A percentile compares a stretch with the other conserved stretches of the same genome.
Conservation (phyloP, 2,888 invertebrate genomes). For the Spodoptera littoralis region DNA sequence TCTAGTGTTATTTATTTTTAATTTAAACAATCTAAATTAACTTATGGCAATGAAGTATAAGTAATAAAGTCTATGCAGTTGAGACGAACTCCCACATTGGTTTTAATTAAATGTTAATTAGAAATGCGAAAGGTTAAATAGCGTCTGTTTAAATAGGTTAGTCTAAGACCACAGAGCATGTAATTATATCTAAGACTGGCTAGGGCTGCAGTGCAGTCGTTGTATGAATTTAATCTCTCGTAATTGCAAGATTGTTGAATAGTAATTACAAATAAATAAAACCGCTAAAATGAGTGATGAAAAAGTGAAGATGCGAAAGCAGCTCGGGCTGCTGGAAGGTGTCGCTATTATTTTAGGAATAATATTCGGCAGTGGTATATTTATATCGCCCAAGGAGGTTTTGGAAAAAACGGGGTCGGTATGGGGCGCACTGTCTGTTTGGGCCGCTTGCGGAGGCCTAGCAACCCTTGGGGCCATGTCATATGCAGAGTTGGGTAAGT, state of each 20-base stretch:
- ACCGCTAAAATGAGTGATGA: slow-evolving; percentile 76
- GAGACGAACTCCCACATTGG: neutral
- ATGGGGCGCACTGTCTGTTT: slow-evolving; percentile 95
- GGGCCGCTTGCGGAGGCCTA: slow-evolving; percentile 95
- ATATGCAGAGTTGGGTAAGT: slow-evolving; percentile 96
- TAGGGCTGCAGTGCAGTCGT: slow-evolving; percentile 2
- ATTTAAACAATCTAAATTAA: neutral
- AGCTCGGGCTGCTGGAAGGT: slow-evolving; percentile 96
- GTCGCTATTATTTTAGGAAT: slow-evolving; percentile 98
- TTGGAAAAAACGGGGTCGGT: slow-evolving; percentile 96
- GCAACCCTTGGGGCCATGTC: slow-evolving; percentile 98
- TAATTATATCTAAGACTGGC: slow-evolving; percentile 3
- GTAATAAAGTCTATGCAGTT: slow-evolving; percentile 1
- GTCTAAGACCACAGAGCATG: slow-evolving; percentile 2
- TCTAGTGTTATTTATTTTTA: neutral
- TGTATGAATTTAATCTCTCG: neutral
- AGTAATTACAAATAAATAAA: slow-evolving; percentile 8
- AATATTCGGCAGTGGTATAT: slow-evolving; percentile 98
- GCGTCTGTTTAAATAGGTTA: slow-evolving; percentile 45
- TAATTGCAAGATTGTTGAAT: neutral
- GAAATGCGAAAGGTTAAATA: slow-evolving; percentile 64
- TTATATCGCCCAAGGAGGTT: slow-evolving; percentile 98
- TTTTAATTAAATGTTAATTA: slow-evolving; percentile 31
- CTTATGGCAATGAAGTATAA: neutral
- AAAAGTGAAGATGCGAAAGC: slow-evolving; percentile 94